These are phyloP conservation scores for Actinemys pallida DNA, from an alignment of 2,113 vertebrate species.

Conservation along the genomic window DNA sequence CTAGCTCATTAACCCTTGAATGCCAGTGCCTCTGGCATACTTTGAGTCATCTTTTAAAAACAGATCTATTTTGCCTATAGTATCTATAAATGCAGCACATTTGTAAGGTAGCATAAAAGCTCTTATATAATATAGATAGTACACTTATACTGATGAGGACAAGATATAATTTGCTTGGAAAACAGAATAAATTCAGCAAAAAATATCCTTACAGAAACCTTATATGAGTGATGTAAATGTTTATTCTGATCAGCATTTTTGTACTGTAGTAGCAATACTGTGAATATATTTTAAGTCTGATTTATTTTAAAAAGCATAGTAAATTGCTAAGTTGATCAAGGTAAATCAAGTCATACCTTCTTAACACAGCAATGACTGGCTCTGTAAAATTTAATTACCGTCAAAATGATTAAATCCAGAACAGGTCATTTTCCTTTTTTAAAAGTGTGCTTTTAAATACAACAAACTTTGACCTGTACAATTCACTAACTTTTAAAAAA, in stretches of 20 bases:
- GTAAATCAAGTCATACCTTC: neutral
- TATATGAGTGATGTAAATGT: neutral
- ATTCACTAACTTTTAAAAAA: slow-evolving; percentile 57
- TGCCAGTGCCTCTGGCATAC: fast-evolving
- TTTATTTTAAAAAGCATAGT: neutral
- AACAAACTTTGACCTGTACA: neutral
- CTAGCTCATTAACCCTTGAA: neutral
- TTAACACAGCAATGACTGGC: neutral
- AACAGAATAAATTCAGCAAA: slow-evolving; percentile 10
- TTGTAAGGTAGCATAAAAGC: neutral
- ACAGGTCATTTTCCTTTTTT: neutral
- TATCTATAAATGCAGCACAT: neutral
- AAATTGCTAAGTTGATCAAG: slow-evolving; percentile 5
- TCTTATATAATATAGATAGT: fast-evolving
- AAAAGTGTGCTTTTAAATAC: neutral
- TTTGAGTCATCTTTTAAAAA: neutral
- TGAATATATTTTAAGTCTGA: neutral
- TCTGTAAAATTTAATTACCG: neutral
- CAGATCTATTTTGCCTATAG: neutral
- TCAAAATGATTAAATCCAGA: neutral
- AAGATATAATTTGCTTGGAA: neutral
- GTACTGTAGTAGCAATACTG: neutral
- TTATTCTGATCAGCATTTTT: neutral
- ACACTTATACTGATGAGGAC: neutral
- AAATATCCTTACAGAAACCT: neutral